Base-by-base conservation (phyloP, 2,797 vertebrate genomes). In the Crenuchus spilurus region DNA sequence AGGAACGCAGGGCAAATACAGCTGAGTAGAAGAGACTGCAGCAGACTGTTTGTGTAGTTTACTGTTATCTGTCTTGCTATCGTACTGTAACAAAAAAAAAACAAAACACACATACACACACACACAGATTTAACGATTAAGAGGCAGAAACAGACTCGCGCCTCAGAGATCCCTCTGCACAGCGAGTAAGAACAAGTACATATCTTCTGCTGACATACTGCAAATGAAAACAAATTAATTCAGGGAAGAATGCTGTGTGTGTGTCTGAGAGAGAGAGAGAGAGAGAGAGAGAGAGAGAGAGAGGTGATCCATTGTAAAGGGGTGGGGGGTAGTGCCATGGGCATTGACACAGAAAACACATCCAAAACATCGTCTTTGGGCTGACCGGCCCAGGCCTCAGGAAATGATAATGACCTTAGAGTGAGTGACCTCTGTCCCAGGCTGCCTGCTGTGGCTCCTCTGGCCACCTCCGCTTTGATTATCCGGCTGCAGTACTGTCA, bases 221-320 rank as follows among this genome's bases (percentile, higher is more conserved):
- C 86, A 89, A 91, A 90, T 87, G 82, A 90, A 90, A 91, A 90
- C 88, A 90, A 88, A 90, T 90, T 85, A 87, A 91, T 91, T 88
- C 87, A 90, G 84, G 75, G 80, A 85, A 83, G 81, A 83, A 70
- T 78, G 77, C 74, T 74, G 76, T 71, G 68, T 79, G 72, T 65
- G 64, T 68, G 49, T 42, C 37, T 58, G 74, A 76, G 65, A 57
- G 67, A 67, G 64, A 69, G 26, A 72, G n/a, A 42, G 42, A 49
- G 42, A 37, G 60, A 57, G 55, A 72, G 33, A 63, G 35, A 68
- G 55, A 75, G 26, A 55, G 6, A 18, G 28, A 44, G 18, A 9
- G 42, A 28, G 28, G 51, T 11, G 51, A 26, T 54, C 28, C 51
- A 22, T 26, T 54, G 51, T 24, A 37, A 30, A 42, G 42, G 33